Base-by-base conservation (phyloP, 2,888 invertebrate species). In the Pycnomerus fuliginosus region DNA sequence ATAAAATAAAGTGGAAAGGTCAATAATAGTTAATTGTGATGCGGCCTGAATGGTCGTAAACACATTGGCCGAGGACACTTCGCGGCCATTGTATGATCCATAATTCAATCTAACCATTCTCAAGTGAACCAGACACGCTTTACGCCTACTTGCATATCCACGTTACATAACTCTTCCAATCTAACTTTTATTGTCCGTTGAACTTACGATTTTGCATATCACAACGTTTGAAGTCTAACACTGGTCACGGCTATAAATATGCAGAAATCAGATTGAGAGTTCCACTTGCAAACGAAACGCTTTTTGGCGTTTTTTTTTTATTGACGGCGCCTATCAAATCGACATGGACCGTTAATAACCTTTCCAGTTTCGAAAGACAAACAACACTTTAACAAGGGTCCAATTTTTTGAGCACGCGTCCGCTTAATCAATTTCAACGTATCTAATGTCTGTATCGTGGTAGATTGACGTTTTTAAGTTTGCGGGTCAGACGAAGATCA, bases 91-190 rank as follows among this genome's bases (percentile, higher is more conserved):
- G 54, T n/a, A n/a, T 46, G 39, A 46, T 42, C 48, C 50, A 53
- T 60, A 58, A 61, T 58, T 55, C 52, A 62, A 63, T 62, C 55
- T 55, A 60, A 55, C 48, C 38, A 41, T 42, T 24, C 31, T 61
- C 49, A 60, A 59, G 55, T 57, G 59, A 51, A 51, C 55, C 52
- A 61, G 58, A 57, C 60, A 61, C 60, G 61, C 59, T 61, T 54
- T 50, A 60, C 61, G 60, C 61, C 61, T 58, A 63, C 63, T 53
- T 44, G 35, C 42, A 34, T 17, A n/a, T n/a, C n/a, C n/a, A n/a
- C n/a, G n/a, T n/a, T n/a, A n/a, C n/a, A n/a, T n/a, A n/a, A n/a
- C n/a, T n/a, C n/a, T n/a, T n/a, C n/a, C n/a, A n/a, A n/a, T n/a
- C n/a, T n/a, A n/a, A n/a, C n/a, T n/a, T n/a, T n/a, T n/a, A n/a